Conservation (phyloP, 2,888 invertebrate genomes). For the Cephus pygmeus region DNA sequence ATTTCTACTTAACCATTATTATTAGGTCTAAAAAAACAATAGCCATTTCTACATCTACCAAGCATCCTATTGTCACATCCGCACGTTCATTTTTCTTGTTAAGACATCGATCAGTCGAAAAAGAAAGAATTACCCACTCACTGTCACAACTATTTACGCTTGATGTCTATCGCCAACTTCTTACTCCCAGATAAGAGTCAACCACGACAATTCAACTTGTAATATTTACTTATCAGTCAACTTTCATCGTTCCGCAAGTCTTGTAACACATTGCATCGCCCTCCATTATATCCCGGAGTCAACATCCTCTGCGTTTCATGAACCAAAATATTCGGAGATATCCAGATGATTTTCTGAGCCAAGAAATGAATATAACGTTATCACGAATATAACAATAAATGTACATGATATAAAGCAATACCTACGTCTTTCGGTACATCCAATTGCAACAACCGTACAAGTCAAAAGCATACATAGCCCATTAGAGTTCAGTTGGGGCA, state of each 20-base stretch:
- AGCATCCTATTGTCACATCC: not conserved
- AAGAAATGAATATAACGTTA: not conserved
- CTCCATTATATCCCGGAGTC: not conserved
- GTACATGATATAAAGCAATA: not conserved
- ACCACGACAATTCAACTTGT: not conserved
- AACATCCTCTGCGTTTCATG: not conserved
- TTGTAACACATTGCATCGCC: not conserved
- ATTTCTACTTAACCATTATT: not conserved
- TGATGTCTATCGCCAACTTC: not conserved
- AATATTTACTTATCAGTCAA: not conserved
- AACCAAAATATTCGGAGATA: not conserved
- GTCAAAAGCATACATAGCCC: not conserved
- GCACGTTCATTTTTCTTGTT: not conserved
- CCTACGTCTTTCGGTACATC: not conserved
- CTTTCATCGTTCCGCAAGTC: not conserved
- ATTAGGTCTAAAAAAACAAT: not conserved
- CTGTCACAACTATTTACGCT: not conserved
- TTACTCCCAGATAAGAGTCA: not conserved
- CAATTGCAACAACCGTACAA: not conserved
- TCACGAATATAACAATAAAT: not conserved
- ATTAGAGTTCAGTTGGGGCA: not conserved
- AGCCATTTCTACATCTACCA: not conserved
- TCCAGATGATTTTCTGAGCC: not conserved
- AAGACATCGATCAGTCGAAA: not conserved
- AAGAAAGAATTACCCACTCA: not conserved